Base-by-base conservation (phyloP, 2,797 vertebrate species). In the Chlorospingus flavigularis region DNA sequence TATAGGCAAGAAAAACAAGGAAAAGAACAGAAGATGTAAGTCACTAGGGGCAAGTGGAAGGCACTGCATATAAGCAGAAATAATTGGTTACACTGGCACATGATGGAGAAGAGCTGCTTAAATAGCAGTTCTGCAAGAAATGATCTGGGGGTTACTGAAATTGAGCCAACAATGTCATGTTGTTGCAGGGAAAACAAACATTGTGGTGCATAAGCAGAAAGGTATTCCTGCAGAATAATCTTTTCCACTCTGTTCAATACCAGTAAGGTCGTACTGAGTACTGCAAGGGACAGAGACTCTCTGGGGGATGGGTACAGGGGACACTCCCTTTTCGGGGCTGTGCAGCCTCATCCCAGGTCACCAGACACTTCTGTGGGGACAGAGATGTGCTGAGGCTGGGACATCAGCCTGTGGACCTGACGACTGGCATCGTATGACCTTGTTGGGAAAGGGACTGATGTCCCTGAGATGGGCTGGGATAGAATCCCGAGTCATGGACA, bases 91-190 rank as follows among this genome's bases (percentile, higher is more conserved):
- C 70, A 80, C 17, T 40, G 88, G 55, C 84, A 89, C 71, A 33
- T 91, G 81, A 85, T 50, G 67, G 48, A 60, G 50, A 96, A 85
- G 81, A 93, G 92, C 74, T 95, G 91, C 77, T 93, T 89, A 92
- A 96, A 94, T 39, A 92, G 55, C 78, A 85, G 40, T 82, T 95
- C 81, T 93, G 71, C 91, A 96, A 94, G 63, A 95, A 85, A 48
- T 82, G 23, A 82, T 94, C 74, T 45, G 26, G 67, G 43, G 78
- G 45, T 42, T 87, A 87, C 60, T 95, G 95, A 89, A 95, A 94
- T 5, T 55, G 63, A 94, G 92, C 94, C 92, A 92, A 76, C 31
- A 79, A 63, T 37, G 55, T 73, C 81, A 67, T 55, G 84, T 74
- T 91, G 63, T 57, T 85, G 67, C 75, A 95, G 84, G n/a, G 57